Percentiles rank a stretch among this genome's conserved stretches.
phyloP scores from a whole-genome alignment of 92 coral and sea anemone genomes.

The Porites rus region DNA sequence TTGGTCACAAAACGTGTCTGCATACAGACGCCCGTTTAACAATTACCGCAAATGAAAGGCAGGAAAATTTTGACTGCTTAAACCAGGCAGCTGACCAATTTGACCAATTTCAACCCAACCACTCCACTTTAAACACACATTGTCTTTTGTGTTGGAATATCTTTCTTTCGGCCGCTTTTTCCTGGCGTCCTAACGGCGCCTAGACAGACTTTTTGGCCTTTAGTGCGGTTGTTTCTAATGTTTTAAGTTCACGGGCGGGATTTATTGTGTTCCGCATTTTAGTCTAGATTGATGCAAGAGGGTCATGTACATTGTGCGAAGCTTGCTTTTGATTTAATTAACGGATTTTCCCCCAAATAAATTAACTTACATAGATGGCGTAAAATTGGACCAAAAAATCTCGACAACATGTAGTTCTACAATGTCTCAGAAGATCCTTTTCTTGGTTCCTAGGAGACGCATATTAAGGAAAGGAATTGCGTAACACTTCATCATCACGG shows the following conservation, averaged over 20 bases:
- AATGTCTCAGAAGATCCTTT: too few species aligned
- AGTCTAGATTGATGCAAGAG: not conserved
- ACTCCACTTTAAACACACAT: constrained; percentile 32
- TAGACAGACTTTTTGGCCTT: not conserved
- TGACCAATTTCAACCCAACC: constrained; percentile 36
- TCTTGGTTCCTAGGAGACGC: constrained; percentile 13
- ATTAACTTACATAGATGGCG: not conserved
- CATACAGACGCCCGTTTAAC: not conserved
- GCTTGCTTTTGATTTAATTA: not conserved
- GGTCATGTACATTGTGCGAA: not conserved
- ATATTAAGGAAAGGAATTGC: constrained; percentile 4
- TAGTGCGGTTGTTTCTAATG: constrained; percentile 12
- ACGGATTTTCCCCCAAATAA: not conserved
- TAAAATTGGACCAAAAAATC: not conserved
- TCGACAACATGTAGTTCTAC: not conserved
- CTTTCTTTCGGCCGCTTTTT: constrained; percentile 12
- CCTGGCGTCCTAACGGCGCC: constrained; percentile 24
- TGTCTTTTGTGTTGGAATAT: constrained; percentile 17
- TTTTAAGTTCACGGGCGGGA: not conserved
- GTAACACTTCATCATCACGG: not conserved
- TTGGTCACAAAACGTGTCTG: not conserved
- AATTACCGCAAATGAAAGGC: not conserved
- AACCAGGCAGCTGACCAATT: not conserved
- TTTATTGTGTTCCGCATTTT: not conserved
- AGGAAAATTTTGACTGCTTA: constrained; percentile 2